Conservation (phyloP, 2,888 invertebrate species). For the Tenthredo distinguenda region DNA sequence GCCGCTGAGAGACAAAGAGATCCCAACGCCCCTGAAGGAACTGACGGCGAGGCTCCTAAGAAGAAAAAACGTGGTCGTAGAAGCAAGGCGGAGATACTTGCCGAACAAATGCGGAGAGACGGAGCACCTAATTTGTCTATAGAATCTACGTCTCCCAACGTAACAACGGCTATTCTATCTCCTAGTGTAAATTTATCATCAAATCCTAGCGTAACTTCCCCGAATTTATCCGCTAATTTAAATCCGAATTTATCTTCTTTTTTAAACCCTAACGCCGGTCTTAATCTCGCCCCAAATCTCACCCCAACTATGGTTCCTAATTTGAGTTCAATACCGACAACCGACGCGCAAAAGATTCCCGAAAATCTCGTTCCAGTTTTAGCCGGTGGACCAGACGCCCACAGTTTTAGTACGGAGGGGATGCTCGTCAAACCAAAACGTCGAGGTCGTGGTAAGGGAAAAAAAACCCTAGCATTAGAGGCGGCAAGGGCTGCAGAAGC, state of each 20-base stretch:
- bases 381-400: conserved; percentile 65
- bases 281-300: conserved; percentile 50
- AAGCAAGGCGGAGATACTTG: conserved; percentile 76
- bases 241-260: conserved; percentile 48
- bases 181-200: conserved; percentile 56
- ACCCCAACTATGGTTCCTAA: conserved; percentile 54
- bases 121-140: conserved; percentile 65
- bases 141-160: conserved; percentile 59
- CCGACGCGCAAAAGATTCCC: conserved; percentile 73
- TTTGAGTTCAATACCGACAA: conserved; percentile 74
- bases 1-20: conserved; percentile 71
- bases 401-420: conserved; percentile 72
- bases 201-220: conserved; percentile 34
- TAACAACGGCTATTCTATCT: conserved; percentile 58
- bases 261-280: conserved; percentile 54
- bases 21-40: conserved; percentile 71
- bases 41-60: conserved; percentile 73
- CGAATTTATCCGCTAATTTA: conserved; percentile 47
- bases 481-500: conserved; percentile 79
- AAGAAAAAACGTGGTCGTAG: conserved; percentile 76
- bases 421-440: conserved; percentile 73
- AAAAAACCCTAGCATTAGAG: conserved; percentile 76
- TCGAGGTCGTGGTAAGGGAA: conserved; percentile 76
- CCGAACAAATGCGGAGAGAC: conserved; percentile 76
- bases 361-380: conserved; percentile 67